Evolutionary conservation across 2,888 invertebrate genomes (phyloP).

Genomic region (Andricus curvator): DNA sequence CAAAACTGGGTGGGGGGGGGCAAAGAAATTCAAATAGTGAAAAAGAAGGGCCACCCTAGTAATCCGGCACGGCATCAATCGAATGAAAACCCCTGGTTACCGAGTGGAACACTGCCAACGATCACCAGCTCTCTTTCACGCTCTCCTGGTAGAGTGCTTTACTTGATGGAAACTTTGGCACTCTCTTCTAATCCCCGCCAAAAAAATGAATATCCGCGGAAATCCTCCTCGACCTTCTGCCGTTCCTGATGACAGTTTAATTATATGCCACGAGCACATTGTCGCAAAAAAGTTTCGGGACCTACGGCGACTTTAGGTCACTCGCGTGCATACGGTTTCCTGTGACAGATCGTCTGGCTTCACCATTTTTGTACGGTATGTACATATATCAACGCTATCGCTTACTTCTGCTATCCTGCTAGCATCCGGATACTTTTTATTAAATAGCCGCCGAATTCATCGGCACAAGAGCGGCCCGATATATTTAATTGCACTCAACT

Average conservation of each 20-base stretch:
- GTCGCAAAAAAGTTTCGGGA: conserved; percentile 16
- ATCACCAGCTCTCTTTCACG: conserved; percentile 46
- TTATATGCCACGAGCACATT: conserved; percentile 46
- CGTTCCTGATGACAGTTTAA: conserved; percentile 58
- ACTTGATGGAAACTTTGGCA: conserved; percentile 68
- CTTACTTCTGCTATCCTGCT: conserved; percentile 40
- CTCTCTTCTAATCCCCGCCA: conserved; percentile 64
- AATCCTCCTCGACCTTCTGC: conserved; percentile 49
- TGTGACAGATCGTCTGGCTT: background rate
- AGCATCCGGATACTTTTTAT: conserved; percentile 62
- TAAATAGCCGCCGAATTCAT: conserved; percentile 67
- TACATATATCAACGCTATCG: background rate
- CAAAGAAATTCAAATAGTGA: too few species aligned
- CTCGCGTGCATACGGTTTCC: background rate
- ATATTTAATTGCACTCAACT: conserved; percentile 68
- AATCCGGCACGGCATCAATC: background rate
- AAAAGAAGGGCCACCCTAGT: too few species aligned
- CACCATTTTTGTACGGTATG: background rate
- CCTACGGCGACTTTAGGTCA: background rate
- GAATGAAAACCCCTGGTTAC: conserved; percentile 32
- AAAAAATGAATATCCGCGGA: conserved; percentile 53
- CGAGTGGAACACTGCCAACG: background rate
- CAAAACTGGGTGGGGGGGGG: too few species aligned
- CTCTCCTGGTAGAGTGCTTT: conserved; percentile 65
- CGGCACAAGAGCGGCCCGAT: conserved; percentile 54